A percentile compares a stretch with the other conserved stretches of the same genome.
These are phyloP conservation scores for Drosophila acutilabella DNA, from an alignment of 2,888 invertebrate genomes.

Conservation along the genomic window DNA sequence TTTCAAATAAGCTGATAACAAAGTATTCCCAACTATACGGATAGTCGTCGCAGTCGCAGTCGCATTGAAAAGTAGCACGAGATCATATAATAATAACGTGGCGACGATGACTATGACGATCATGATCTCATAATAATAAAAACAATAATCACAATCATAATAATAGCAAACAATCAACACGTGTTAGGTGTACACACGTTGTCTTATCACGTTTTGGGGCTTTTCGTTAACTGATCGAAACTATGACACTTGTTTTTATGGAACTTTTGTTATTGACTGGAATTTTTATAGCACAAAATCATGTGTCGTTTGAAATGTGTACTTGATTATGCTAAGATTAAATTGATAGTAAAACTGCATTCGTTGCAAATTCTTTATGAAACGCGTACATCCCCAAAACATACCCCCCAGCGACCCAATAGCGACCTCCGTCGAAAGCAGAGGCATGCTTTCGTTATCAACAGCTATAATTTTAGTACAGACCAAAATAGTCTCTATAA, in stretches of 20 bases:
- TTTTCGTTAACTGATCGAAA: not conserved
- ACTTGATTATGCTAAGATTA: not conserved
- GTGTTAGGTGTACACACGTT: conserved; percentile 20
- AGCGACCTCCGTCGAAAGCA: not conserved
- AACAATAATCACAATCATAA: conserved; percentile 27
- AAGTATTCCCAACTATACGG: conserved; percentile 5
- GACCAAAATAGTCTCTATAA: conserved; percentile 47
- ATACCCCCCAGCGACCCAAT: not conserved
- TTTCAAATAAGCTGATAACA: conserved; percentile 12
- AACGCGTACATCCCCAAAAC: not conserved
- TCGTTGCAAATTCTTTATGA: not conserved
- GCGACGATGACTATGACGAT: conserved; percentile 7
- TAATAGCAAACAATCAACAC: conserved; percentile 19
- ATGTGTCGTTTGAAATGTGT: not conserved
- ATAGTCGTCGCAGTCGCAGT: conserved; percentile 7
- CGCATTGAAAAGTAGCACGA: conserved; percentile 69
- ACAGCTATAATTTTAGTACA: conserved; percentile 29
- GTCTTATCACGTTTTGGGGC: conserved; percentile 37
- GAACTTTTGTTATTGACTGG: not conserved
- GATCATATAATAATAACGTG: conserved; percentile 55
- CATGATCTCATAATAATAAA: conserved; percentile 35
- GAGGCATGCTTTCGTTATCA: not conserved
- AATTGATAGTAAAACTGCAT: conserved; percentile 9
- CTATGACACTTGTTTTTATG: no score
- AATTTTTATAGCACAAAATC: not conserved